Base-by-base conservation (phyloP, 2,888 invertebrate species). In the Drosophila kokeensis region DNA sequence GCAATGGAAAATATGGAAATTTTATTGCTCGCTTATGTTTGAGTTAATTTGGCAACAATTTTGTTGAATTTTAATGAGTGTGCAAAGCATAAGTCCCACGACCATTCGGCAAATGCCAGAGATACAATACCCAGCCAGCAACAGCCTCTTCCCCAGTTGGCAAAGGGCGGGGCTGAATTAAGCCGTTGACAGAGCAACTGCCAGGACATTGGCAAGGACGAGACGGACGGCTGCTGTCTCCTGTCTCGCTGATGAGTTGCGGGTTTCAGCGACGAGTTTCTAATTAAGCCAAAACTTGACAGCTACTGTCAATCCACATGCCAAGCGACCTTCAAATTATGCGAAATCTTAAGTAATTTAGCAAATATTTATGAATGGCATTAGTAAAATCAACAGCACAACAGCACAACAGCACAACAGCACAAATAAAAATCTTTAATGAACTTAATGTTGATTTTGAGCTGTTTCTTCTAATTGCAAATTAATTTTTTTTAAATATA, bases 11-110 rank as follows among this genome's bases (percentile, higher is more conserved):
- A 90, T 87, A 87, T 87, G 87, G 89, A 87, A 87, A 87, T 87
- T 87, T 87, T 87, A 87, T 90, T 84, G 87, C 82, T 87, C 90
- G 87, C 90, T 87, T 87, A 89, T 87, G 90, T 87, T 87, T 87
- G 87, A 90, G 90, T 87, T 87, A 90, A 87, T 87, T 87, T 87
- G 90, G 89, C 84, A 87, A 87, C 89, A 87, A 87, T 87, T 90
- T 87, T 90, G 87, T 90, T 90, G 87, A 90, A 90, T 87, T 89
- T 89, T 87, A 90, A 87, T 90, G 87, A 87, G 89, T 76, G 82
- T 81, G 90, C 81, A 68, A 83, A 81, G 71, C 78, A 81, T 81
- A 74, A 90, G 87, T 78, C 76, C 76, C 76, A 81, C 76, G 75
- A 76, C 79, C 81, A 71, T 62, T 64, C 67, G 34, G 49, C 40